A percentile compares a stretch with the other conserved stretches of the same genome.
phyloP scores from a whole-genome alignment of 1,140 invertebrate genomes.

The Lordiphosa mommai region DNA sequence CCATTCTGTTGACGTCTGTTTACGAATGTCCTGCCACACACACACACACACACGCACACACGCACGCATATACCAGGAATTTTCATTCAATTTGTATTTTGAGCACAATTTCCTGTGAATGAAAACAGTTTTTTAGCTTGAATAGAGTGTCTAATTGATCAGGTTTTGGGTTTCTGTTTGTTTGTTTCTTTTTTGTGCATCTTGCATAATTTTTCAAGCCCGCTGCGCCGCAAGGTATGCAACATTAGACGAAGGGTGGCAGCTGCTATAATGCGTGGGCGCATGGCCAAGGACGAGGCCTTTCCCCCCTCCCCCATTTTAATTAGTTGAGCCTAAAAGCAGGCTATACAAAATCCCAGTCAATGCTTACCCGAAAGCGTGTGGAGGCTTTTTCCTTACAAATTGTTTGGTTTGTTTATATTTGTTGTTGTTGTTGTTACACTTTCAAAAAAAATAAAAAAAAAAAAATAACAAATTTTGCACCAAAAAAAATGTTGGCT shows the following conservation, averaged over 20 bases:
- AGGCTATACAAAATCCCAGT: constrained; percentile 12
- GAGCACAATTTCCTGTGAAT: no score
- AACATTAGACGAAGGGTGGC: background rate
- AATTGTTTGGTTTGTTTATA: background rate
- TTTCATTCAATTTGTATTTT: no score
- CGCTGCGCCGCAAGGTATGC: constrained; percentile 5
- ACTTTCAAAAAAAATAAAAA: constrained; percentile 4
- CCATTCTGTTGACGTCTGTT: no score
- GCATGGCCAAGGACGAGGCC: constrained; percentile 29
- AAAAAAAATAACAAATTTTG: constrained; percentile 1
- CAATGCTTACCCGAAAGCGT: background rate
- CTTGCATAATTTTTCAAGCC: background rate
- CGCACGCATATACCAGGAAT: no score
- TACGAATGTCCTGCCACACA: no score
- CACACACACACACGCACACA: no score
- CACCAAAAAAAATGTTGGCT: background rate
- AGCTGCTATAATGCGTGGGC: constrained; percentile 26
- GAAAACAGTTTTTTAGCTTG: no score
- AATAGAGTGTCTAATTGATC: no score
- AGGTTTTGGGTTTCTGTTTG: no score
- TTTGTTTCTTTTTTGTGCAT: no score
- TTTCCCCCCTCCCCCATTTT: constrained; percentile 6
- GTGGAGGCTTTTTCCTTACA: background rate
- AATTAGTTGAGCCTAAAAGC: constrained; percentile 45
- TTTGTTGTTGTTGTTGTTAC: background rate